Base-by-base conservation (phyloP, 1,140 invertebrate species). In the Xylocopa sonorina region DNA sequence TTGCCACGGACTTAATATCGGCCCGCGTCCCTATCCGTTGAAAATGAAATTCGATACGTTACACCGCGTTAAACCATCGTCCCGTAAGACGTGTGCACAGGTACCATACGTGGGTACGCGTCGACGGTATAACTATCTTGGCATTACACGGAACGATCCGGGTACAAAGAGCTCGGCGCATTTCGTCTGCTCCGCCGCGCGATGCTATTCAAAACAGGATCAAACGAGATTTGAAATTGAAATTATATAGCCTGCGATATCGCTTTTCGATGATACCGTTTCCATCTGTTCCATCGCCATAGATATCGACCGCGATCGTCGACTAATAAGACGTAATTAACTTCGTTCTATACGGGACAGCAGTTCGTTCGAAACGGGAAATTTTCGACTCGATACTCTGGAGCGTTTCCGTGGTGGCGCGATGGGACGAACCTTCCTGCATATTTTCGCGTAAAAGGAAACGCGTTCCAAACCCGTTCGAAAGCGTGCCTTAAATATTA, bases 41-140 rank as follows among this genome's bases (percentile, higher is more conserved):
- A 51, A 71, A 78, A 78, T 50, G 18, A 60, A 51, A 71, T 71
- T 78, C 43, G 3, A 60, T 38, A 55, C n/a, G 32, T 60, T 43
- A n/a, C 32, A 24, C 24, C 5, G 34, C 24, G 24, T 41, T 48
- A 48, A 69, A 69, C 2, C 53, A 3, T 29, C 64, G 34, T 12
- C 16, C 29, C 53, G 34, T n/a, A n/a, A n/a, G n/a, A n/a, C n/a
- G n/a, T n/a, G n/a, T n/a, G n/a, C n/a, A n/a, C n/a, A n/a, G n/a
- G n/a, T n/a, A n/a, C n/a, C n/a, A n/a, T n/a, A n/a, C n/a, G n/a
- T 60, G 51, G 46, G 55, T 67, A 64, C 27, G 34, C 24, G 29
- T 43, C 46, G n/a, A n/a, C 18, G 34, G 3, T 51, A 34, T 34
- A 43, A 64, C 48, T 16, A 38, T 53, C 50, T 55, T 55, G 34